A percentile compares a stretch with the other conserved stretches of the same genome.
Conservation (phyloP, 2,113 vertebrate genomes). For the Nycticryphes semicollaris region DNA sequence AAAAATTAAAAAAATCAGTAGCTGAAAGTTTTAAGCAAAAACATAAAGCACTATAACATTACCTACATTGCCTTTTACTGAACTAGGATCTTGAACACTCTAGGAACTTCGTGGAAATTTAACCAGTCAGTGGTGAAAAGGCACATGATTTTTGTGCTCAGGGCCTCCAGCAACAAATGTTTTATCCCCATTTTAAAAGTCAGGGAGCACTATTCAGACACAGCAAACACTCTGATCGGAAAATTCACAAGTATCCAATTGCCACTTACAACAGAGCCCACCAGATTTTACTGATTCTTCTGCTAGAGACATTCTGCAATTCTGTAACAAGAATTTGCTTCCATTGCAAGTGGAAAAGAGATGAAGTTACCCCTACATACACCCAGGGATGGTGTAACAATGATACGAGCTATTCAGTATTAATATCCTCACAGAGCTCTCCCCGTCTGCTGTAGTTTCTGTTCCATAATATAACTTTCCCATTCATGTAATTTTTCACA, state of each 20-base stretch:
- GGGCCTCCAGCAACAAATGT: neutral
- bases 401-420: slow-evolving; percentile 58
- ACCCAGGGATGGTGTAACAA: slow-evolving; percentile 41
- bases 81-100: slow-evolving; percentile 55
- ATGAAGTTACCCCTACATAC: slow-evolving; percentile 50
- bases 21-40: slow-evolving; percentile 66
- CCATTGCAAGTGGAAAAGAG: neutral
- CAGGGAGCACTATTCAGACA: neutral
- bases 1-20: slow-evolving; percentile 38
- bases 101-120: slow-evolving; percentile 61
- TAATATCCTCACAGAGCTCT: slow-evolving; percentile 60
- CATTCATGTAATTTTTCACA: too few relatives aligned
- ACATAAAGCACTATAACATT: slow-evolving; percentile 66
- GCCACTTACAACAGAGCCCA: slow-evolving; percentile 46
- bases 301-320: neutral
- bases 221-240: neutral
- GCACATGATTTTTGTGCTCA: slow-evolving; percentile 73
- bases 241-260: slow-evolving; percentile 22
- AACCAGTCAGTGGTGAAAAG: slow-evolving; percentile 67
- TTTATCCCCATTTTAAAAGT: neutral
- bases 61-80: slow-evolving; percentile 53
- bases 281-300: slow-evolving; percentile 44
- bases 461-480: too few relatives aligned
- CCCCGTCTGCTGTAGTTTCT: slow-evolving; percentile 25
- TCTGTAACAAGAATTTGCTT: slow-evolving; percentile 12